Percentiles rank a stretch among this genome's conserved stretches.
Evolutionary conservation across 2,113 vertebrate species (phyloP).

Genomic region (Phylloscopus trochilus): DNA sequence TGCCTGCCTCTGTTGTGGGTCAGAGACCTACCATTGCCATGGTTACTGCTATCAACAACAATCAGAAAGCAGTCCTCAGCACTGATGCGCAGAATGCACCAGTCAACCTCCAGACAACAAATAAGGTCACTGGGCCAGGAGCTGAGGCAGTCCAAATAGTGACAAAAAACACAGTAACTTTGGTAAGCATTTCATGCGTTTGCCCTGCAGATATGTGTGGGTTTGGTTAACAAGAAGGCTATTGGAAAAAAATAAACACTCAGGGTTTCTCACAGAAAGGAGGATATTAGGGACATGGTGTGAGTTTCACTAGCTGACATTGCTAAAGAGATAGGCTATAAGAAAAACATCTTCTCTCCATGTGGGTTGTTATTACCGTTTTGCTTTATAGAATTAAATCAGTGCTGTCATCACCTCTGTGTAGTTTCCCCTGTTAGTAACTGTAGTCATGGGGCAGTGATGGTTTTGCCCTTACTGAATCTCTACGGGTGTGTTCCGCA

Average conservation of each 20-base stretch:
- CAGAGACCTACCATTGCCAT: constrained; percentile 93
- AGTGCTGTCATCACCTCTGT: neutral
- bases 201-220: neutral
- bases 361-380: neutral
- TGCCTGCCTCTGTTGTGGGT: constrained; percentile 88
- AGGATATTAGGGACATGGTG: neutral
- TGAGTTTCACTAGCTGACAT: neutral
- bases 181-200: constrained; percentile 80
- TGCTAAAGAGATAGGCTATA: neutral
- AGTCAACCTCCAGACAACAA: constrained; percentile 95
- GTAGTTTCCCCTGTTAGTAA: neutral
- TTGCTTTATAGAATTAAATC: neutral
- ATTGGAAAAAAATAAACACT: neutral
- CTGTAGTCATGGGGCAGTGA: neutral
- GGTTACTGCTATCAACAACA: constrained; percentile 96
- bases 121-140: constrained; percentile 89
- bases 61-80: constrained; percentile 85
- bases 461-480: neutral
- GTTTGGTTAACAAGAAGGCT: neutral
- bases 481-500: neutral
- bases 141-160: constrained; percentile 90
- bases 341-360: neutral
- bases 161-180: constrained; percentile 93
- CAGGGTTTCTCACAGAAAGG: neutral
- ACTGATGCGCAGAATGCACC: constrained; percentile 89